Base-by-base conservation (phyloP, 2,888 invertebrate genomes). In the Epirrhoe tristata region DNA sequence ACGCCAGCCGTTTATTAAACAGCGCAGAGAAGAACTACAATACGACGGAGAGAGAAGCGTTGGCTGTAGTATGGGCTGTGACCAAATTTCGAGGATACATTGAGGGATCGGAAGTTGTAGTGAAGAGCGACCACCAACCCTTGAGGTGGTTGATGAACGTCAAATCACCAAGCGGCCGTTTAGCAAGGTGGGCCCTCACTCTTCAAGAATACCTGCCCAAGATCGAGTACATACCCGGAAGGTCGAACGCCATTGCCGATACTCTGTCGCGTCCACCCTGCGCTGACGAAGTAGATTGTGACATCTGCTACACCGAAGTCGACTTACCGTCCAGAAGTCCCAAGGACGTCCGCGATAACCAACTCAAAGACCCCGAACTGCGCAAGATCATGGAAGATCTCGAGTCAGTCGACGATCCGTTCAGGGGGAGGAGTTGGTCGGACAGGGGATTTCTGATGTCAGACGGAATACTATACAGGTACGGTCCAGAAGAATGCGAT, bases 121-220 rank as follows among this genome's bases (percentile, higher is more conserved):
- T 62, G 0, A 62, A 50, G 16, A 55, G 32, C 17, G 61, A 62
- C 50, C 55, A 55, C n/a, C 61, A 62, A 31, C 61, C 61, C 14
- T 36, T 62, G n/a, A 31, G 36, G 17, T 62, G 61, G 61, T 34
- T 55, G 1, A 61, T 61, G 61, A 61, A 16, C 34, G 0, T 34
- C 32, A 54, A 34, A 24, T 48, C 48, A 1, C 54, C 61, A 3
- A 53, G 60, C 16, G 60, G 60, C 16, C 60, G 60, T 6, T 17
- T 60, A 5, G 60, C 60, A 3, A 52, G 61, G 16, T 62, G 61
- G 61, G 61, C 61, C 12, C 58, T 58, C 2, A 51, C 51, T 6
- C 36, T 58, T 10, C 58, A 58, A 16, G 58, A 32, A 31, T 58
- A 34, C n/a, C 12, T 48, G 14, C 34, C 48, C 17, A 7, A 36